Evolutionary conservation across 2,113 vertebrate species (phyloP), one percentile per base, ranked within the genome.

Genomic region (Macrotus californicus): DNA sequence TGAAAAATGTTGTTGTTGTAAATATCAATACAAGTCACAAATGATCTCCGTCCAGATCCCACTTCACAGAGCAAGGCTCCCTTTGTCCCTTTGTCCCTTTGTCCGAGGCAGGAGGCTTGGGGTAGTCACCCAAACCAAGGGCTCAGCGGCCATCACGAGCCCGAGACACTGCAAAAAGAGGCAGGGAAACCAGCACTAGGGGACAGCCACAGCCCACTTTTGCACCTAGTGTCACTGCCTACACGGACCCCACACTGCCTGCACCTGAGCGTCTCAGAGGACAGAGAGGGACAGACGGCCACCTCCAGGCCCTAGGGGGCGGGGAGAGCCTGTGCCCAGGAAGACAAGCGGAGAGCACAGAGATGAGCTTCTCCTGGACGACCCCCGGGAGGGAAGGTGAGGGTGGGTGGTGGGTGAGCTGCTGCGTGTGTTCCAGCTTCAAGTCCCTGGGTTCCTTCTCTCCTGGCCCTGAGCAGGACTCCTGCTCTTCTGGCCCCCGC

Each of bases 21-120:
- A 98, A 98, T 98, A 98, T 98, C 97, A 98, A 97, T 96, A 95
- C 52, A 86, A 97, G 95, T 94, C 97, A 97, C 91, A 89, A 85
- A 43, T 12, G 87, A 94, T 97, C 95, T 93, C 87, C 67, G 89
- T 92, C 92, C 92, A 82, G 67, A 80, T n/a, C 94, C 43, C 19
- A 7, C 36, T 90, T 92, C 87, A 81, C 89, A 19, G 12, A 92
- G 84, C 54, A 79, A 15, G 39, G 93, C 93, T 97, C 84, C 87
- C 22, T 24, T 59, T 24, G 56, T 97, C 86, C 87, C 22, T 24
- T 59, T 24, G 56, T 97, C 86, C 87, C 76, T 95, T 2, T 5
- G 43, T 94, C 81, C 67, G 48, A 96, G 86, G 46, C 80, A 87
- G 92, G 41, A 82, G 1, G 87, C 56, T 70, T 77, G 16, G 50